A percentile compares a stretch with the other conserved stretches of the same genome.
Conservation (phyloP, 2,888 invertebrate genomes). For the Hirtodrosophila histrioides region DNA sequence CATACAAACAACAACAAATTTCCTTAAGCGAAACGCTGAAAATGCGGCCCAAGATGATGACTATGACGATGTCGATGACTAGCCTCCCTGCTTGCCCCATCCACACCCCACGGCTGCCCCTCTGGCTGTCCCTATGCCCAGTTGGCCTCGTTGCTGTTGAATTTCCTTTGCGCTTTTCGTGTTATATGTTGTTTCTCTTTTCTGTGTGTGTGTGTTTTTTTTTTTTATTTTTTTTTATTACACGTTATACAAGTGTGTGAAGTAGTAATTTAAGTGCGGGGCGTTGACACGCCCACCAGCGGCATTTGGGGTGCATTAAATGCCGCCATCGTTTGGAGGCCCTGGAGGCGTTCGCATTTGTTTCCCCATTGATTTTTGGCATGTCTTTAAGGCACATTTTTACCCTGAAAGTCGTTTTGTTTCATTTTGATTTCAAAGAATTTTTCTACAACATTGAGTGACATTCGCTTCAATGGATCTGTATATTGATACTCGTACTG, state of each 20-base stretch:
- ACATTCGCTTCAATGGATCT: constrained; percentile 42
- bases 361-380: constrained; percentile 68
- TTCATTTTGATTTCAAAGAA: constrained; percentile 47
- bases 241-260: constrained; percentile 78
- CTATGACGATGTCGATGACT: constrained; percentile 73
- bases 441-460: constrained; percentile 49
- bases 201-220: constrained; percentile 14
- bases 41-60: constrained; percentile 68
- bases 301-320: constrained; percentile 70
- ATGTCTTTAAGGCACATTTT: constrained; percentile 67
- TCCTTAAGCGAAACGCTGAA: constrained; percentile 67
- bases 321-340: constrained; percentile 42
- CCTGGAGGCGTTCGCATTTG: constrained; percentile 15
- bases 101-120: not conserved
- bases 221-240: constrained; percentile 57
- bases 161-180: constrained; percentile 56
- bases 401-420: constrained; percentile 44
- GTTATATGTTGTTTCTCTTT: constrained; percentile 32
- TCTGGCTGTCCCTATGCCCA: not conserved
- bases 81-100: constrained; percentile 13
- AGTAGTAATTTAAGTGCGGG: constrained; percentile 77
- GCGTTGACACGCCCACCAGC: constrained; percentile 67
- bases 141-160: constrained; percentile 26
- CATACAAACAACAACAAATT: constrained; percentile 40
- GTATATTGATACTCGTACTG: constrained; percentile 11